Conservation (phyloP, 2,113 vertebrate species). For the Phaetusa simplex region DNA sequence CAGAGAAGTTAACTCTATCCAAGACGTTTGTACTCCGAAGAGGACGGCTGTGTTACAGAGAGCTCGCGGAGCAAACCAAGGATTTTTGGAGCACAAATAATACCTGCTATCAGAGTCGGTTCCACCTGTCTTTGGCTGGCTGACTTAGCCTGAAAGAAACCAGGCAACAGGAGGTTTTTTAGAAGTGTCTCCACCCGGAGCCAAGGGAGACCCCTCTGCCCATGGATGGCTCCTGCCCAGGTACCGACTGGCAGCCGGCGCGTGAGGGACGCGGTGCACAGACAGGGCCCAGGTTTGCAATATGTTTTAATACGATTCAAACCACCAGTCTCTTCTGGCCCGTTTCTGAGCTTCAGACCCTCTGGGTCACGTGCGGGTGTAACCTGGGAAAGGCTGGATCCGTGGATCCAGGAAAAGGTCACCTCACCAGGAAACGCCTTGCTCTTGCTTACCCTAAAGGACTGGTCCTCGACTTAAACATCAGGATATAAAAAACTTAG, state of each 20-base stretch:
- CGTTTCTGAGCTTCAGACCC: not conserved
- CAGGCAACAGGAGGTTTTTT: not conserved
- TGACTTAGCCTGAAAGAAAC: not conserved
- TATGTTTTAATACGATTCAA: not conserved
- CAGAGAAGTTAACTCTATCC: too few relatives aligned
- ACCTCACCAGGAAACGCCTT: not conserved
- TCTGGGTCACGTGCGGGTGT: not conserved
- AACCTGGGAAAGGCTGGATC: not conserved
- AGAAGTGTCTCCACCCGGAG: too few relatives aligned
- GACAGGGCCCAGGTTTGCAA: not conserved
- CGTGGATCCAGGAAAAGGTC: not conserved
- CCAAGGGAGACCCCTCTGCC: not conserved
- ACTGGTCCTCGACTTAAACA: not conserved
- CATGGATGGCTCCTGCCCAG: not conserved
- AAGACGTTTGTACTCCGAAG: not conserved
- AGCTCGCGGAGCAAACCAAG: not conserved
- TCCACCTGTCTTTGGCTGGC: not conserved
- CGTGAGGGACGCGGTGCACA: accelerated
- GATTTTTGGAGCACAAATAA: not conserved
- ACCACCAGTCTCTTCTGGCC: not conserved
- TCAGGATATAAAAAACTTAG: not conserved
- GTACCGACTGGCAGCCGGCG: not conserved
- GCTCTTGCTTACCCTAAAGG: not conserved
- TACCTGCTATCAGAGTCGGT: not conserved
- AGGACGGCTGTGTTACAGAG: not conserved